Evolutionary conservation across 1,140 invertebrate genomes (phyloP).

Genomic region (Apolygus lucorum): DNA sequence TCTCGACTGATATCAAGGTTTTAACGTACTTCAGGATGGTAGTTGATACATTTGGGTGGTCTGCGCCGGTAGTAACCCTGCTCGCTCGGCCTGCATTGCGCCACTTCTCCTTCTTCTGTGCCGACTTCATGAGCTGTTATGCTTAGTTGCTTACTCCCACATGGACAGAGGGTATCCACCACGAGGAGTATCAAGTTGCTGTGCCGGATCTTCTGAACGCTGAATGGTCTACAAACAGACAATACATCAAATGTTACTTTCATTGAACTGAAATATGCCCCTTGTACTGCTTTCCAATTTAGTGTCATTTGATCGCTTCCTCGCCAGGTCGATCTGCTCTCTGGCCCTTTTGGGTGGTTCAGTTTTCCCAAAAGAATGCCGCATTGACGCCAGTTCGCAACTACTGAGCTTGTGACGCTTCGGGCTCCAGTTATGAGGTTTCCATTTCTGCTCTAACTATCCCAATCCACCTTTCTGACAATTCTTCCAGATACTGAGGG

Average conservation of each 20-base stretch:
- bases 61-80: constrained; percentile 54
- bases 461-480: no score
- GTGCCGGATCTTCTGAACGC: constrained; percentile 83
- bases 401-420: no score
- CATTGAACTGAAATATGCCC: no score
- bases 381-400: no score
- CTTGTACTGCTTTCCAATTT: no score
- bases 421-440: not conserved
- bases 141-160: constrained; percentile 71
- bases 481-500: no score
- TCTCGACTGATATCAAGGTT: no score
- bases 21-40: constrained; percentile 71
- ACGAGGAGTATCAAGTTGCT: constrained; percentile 84
- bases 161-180: constrained; percentile 81
- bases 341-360: no score
- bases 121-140: constrained; percentile 65
- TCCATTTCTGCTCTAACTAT: not conserved
- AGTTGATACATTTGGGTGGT: constrained; percentile 73
- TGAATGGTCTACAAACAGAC: constrained; percentile 61
- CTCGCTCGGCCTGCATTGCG: constrained; percentile 44
- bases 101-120: constrained; percentile 36
- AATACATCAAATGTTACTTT: no score
- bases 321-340: no score
- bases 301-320: no score
- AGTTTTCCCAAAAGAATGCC: no score